Conservation (phyloP, 2,113 vertebrate genomes). For the Protomyctophum bolini region DNA sequence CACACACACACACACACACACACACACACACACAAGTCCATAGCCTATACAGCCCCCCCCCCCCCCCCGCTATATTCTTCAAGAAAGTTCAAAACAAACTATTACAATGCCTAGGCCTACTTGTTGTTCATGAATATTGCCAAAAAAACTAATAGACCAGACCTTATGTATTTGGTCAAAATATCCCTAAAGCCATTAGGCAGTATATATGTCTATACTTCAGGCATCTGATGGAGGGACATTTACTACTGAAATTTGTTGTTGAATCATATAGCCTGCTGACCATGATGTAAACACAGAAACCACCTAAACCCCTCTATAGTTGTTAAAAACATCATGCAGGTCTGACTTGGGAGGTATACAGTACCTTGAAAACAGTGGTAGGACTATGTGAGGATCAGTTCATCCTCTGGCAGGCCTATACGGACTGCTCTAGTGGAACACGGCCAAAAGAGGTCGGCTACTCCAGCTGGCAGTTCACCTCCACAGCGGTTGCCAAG, state of each 20-base stretch:
- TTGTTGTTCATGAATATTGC: neutral
- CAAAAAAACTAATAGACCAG: too few relatives aligned
- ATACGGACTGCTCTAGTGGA: constrained; percentile 57
- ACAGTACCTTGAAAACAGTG: neutral
- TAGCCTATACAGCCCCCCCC: constrained; percentile 7
- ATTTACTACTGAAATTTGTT: too few relatives aligned
- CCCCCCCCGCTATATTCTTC: neutral
- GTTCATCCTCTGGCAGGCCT: constrained; percentile 67
- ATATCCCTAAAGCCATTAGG: neutral
- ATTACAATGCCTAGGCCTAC: too few relatives aligned
- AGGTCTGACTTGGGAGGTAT: neutral
- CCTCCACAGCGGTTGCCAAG: constrained; percentile 84
- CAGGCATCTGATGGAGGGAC: too few relatives aligned
- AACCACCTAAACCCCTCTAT: too few relatives aligned
- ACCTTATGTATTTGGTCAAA: neutral
- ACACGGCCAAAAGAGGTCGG: constrained; percentile 61
- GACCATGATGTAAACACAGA: too few relatives aligned
- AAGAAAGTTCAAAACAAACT: too few relatives aligned
- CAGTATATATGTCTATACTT: neutral
- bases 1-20: constrained; percentile 11
- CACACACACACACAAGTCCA: constrained; percentile 19
- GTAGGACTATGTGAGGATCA: neutral
- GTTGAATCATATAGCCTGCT: too few relatives aligned
- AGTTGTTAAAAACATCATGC: neutral
- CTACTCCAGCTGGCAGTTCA: constrained; percentile 72